Evolutionary conservation across 1,140 invertebrate genomes (phyloP), one percentile per base, ranked within the genome.

Genomic region (Chironomus tepperi): DNA sequence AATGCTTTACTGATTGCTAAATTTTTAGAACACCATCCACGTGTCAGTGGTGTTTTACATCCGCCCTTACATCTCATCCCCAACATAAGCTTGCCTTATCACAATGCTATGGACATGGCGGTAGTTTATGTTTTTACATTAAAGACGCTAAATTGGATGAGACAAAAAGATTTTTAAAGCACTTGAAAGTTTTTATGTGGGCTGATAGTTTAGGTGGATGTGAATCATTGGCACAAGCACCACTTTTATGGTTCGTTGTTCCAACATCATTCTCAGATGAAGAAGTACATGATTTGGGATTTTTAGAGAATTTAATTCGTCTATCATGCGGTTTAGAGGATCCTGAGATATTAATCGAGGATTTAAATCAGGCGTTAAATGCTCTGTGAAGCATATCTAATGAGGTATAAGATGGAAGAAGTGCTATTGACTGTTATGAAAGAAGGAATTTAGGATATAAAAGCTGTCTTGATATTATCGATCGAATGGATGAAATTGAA

Each of bases 111-210:
- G 93, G 94, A 1, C 89, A 88, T 81, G 90, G 90, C 82, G 94
- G 93, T 21, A 94, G 96, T 87, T 79, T 95, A 34, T 86, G 88
- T 0, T 90, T 94, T 78, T 93, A 92, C 78, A 78, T 93, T 1
- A 89, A 88, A 78, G 91, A 57, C n/a, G 47, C 90, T 8, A 87
- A 85, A 15, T 74, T 86, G 8, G 80, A 86, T 18, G 85, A 92
- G 78, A 85, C 90, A 0, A 79, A 80, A 16, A 90, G 85, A 75
- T 96, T 98, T 79, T 83, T 96, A n/a, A 86, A 86, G 77, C 81
- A 87, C 3, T 81, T 96, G 5, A 91, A 94, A 85, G 75, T 94
- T 12, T 93, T 98, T 80, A 89, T 87, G 3, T 81, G 97, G 16
- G 95, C 96, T n/a, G 95, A 96, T 82, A 96, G 10, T 57, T 57